These are phyloP conservation scores for Drosophila kohkoa DNA, from an alignment of 1,140 invertebrate genomes.

Conservation along the genomic window DNA sequence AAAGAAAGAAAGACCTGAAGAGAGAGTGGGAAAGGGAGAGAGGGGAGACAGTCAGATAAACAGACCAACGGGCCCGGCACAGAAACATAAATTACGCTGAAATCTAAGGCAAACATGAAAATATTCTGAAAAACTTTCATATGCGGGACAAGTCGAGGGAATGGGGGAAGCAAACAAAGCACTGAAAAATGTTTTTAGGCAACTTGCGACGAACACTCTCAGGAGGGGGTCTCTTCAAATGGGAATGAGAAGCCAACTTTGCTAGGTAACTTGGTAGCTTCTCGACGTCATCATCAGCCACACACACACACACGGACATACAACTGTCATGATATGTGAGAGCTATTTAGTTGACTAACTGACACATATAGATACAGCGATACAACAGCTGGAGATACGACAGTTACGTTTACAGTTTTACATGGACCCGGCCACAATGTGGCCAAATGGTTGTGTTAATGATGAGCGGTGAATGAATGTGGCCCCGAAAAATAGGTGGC, in stretches of 20 bases:
- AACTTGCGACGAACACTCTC: conserved; percentile 56
- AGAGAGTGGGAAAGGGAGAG: background rate
- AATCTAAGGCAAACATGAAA: conserved; percentile 58
- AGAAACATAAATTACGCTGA: conserved; percentile 75
- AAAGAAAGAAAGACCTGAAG: background rate
- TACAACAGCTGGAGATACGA: conserved; percentile 21
- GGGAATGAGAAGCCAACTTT: background rate
- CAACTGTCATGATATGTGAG: conserved; percentile 36
- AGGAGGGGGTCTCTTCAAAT: conserved; percentile 2
- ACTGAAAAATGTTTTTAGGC: conserved; percentile 64
- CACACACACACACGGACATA: background rate
- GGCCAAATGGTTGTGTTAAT: conserved; percentile 42
- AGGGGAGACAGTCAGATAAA: conserved; percentile 51
- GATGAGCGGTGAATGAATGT: conserved; percentile 11
- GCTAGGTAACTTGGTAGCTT: conserved; percentile 45
- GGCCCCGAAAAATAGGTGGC: conserved; percentile 26
- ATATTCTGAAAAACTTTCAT: conserved; percentile 61
- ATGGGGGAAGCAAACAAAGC: conserved; percentile 29
- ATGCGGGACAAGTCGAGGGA: conserved; percentile 3
- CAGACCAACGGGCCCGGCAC: conserved; percentile 52
- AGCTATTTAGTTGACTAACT: conserved; percentile 58
- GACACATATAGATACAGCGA: conserved; percentile 67
- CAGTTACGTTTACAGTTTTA: conserved; percentile 24
- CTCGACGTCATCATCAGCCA: conserved; percentile 27
- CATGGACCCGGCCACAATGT: conserved; percentile 18